These are phyloP conservation scores for Lithobates sylvaticus DNA, from an alignment of 2,797 vertebrate genomes.

Conservation along the genomic window DNA sequence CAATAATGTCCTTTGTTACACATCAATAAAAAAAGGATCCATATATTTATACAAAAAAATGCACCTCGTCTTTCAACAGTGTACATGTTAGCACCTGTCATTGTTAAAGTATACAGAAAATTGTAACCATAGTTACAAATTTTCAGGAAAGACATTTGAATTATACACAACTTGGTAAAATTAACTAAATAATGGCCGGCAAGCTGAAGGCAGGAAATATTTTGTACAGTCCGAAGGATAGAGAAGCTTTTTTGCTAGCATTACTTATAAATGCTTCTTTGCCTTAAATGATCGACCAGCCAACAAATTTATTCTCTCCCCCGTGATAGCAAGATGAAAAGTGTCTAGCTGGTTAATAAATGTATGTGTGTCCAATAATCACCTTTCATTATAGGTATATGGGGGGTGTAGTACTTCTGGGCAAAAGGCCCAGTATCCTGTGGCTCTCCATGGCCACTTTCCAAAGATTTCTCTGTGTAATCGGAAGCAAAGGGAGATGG, in stretches of 20 bases:
- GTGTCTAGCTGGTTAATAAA: neutral
- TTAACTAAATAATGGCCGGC: constrained; percentile 25
- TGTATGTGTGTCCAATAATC: neutral
- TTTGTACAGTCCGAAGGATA: neutral
- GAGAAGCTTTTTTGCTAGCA: neutral
- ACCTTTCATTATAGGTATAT: neutral
- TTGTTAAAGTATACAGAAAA: constrained; percentile 43
- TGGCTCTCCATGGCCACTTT: neutral
- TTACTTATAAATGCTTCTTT: neutral
- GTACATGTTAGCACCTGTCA: constrained; percentile 45
- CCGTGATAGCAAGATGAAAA: too few species aligned
- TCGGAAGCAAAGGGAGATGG: neutral
- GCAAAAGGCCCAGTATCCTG: neutral
- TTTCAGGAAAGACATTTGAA: constrained; percentile 35
- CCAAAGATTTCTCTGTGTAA: neutral
- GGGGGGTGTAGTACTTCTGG: neutral
- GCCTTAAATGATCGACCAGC: neutral
- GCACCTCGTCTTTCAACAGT: neutral
- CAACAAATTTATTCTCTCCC: neutral
- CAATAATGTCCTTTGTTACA: neutral
- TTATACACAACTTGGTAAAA: constrained; percentile 27
- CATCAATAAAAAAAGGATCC: neutral
- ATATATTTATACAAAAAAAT: constrained; percentile 3
- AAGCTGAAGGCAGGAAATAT: neutral
- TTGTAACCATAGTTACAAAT: constrained; percentile 57